Evolutionary conservation across 2,113 vertebrate genomes (phyloP).

Genomic region (Oreochromis aureus): DNA sequence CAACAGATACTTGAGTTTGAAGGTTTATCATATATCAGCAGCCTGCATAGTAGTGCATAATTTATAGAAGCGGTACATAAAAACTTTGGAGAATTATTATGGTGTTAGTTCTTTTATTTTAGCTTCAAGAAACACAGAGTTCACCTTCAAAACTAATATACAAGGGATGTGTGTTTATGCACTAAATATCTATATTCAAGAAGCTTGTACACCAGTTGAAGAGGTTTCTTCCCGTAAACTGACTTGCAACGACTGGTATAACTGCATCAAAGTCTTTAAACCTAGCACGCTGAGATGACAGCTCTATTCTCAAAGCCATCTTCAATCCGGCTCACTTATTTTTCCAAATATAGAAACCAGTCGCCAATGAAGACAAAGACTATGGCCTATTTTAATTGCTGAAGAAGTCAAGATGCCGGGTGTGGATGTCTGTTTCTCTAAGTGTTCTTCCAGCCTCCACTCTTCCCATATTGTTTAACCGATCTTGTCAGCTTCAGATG

Average conservation of each 20-base stretch:
- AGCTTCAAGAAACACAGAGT: background rate
- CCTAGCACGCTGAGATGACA: background rate
- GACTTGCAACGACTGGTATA: background rate
- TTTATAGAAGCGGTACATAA: background rate
- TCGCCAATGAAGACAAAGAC: background rate
- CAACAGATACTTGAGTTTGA: background rate
- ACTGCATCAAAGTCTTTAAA: background rate
- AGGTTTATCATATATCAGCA: background rate
- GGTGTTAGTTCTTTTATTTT: background rate
- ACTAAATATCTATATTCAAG: background rate
- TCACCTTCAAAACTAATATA: background rate
- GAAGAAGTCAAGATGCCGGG: background rate
- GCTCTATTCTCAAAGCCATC: background rate
- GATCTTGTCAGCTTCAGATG: conserved; percentile 33
- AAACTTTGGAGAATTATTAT: background rate
- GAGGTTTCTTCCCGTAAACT: background rate
- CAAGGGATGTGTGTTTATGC: background rate
- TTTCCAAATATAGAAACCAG: background rate
- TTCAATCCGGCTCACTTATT: background rate
- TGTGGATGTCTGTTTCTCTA: background rate
- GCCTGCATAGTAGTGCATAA: background rate
- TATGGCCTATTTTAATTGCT: background rate
- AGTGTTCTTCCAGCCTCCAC: background rate
- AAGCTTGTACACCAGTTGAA: background rate
- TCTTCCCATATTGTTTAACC: conserved; percentile 9